Evolutionary conservation across 2,113 vertebrate genomes (phyloP).

Genomic region (Typhlomys cinereus): DNA sequence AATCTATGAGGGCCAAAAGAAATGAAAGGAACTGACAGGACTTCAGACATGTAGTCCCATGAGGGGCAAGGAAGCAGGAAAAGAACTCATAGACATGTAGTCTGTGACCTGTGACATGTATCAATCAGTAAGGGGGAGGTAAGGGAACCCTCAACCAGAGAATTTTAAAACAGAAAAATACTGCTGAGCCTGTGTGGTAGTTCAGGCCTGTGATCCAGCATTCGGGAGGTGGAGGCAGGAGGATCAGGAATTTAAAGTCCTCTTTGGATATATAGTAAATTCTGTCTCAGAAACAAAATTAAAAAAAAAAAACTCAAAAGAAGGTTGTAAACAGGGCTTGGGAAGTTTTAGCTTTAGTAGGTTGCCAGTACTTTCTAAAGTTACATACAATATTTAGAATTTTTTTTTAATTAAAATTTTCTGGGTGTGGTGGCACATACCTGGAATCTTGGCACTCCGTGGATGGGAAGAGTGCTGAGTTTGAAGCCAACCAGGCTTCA

Average conservation of each 20-base stretch:
- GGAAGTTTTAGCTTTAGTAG: neutral
- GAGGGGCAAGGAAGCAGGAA: too few relatives aligned
- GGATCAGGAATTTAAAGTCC: neutral
- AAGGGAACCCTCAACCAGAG: too few relatives aligned
- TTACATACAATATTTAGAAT: neutral
- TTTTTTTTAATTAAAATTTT: slow-evolving; percentile 36
- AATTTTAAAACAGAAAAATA: slow-evolving; percentile 31
- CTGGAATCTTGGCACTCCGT: neutral
- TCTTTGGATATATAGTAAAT: neutral
- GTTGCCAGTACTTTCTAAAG: neutral
- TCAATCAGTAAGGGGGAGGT: too few relatives aligned
- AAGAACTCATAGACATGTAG: too few relatives aligned
- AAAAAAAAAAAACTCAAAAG: neutral
- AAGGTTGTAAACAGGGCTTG: neutral
- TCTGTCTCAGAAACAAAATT: neutral
- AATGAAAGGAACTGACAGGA: too few relatives aligned
- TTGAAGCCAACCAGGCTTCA: neutral
- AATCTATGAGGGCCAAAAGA: too few relatives aligned
- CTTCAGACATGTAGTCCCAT: too few relatives aligned
- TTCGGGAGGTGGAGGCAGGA: neutral
- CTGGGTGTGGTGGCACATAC: neutral
- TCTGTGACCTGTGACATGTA: too few relatives aligned
- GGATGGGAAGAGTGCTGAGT: neutral
- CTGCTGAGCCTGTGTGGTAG: neutral
- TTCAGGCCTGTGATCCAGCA: neutral